Base-by-base conservation (phyloP, 2,113 vertebrate genomes). In the Synchiropus splendidus region DNA sequence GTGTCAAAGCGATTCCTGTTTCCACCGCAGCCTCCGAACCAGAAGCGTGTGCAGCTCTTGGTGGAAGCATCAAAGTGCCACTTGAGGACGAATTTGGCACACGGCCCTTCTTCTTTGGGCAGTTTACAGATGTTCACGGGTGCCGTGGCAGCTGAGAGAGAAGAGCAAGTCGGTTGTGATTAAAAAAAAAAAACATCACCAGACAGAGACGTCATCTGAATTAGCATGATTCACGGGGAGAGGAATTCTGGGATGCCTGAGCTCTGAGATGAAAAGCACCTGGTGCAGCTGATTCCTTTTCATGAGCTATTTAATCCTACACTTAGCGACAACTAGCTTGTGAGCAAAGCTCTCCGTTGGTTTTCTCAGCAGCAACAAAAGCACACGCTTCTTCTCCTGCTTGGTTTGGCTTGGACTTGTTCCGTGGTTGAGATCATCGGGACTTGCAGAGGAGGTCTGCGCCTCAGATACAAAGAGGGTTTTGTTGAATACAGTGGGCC, bases 21-120 rank as follows among this genome's bases (percentile, higher is more conserved):
- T 17, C 93, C 93, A 0, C 84, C 87, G 0, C 94, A 99, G 56
- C 90, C 87, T 2, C 95, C 88, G 0, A 93, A 94, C 95, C 95
- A 99, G 87, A 97, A 99, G 10, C 94, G 81, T 0, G 77, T 75
- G 0, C 95, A 99, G 60, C 75, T 86, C 53, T 79, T 82, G 34
- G 73, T 89, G 4, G 67, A 0, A 0, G 58, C 5, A 12, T 98
- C 89, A 0, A 82, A 90, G 80, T 89, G 68, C 95, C 95, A 99
- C 36, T 89, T 90, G 1, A 98, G 75, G 12, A 76, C 58, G 35
- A 88, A 97, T 0, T 81, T 65, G 17, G 82, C 77, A 69, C 95
- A 98, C 1, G 88, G 65, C 0, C 95, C 95, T 16, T 79, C 78
- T 0, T 92, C 88, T 51, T 86, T 92, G 16, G 77, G 75, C 52